Base-by-base conservation (phyloP, 1,140 invertebrate genomes). In the Popillia japonica region DNA sequence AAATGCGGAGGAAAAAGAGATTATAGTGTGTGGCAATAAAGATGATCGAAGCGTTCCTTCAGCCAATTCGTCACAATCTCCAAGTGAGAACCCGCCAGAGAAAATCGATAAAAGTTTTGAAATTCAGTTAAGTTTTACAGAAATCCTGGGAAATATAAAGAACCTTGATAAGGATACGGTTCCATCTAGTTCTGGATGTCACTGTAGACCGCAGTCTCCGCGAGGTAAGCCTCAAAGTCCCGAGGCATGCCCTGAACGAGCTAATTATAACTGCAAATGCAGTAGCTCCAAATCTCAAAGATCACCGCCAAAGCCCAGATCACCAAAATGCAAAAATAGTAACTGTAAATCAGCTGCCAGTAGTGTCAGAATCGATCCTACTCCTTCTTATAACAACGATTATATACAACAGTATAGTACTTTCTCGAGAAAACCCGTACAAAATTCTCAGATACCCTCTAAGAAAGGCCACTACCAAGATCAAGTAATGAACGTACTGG, bases 61-160 rank as follows among this genome's bases (percentile, higher is more conserved):
- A 42, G 17, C 34, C 27, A 10, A 34, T 6, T 41, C 17, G 0
- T 40, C 27, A 23, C n/a, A 22, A 27, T 34, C 9, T 20, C 10
- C 72, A n/a, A 34, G 40, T 74, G 72, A 74, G n/a, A 42, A 41
- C 22, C 9, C 10, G 10, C 1, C 7, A 74, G 72, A 34, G n/a
- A 74, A 41, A 9, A 40, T 9, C 0, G 72, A 74, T 74, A 74
- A 74, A 41, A 42, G 0, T 8, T 23, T 74, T 17, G 72, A 74
- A 74, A 74, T 74, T 41, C 72, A 41, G 34, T 74, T 74, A 74
- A 74, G 72, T 40, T 41, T 74, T 74, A 74, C 72, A 20, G 34
- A 74, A 17, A 74, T 41, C 10, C 14, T 42, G 14, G 40, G 34
- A 40, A 42, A 34, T 34, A 34, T 34, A 34, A 34, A 34, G 27